A percentile compares a stretch with the other conserved stretches of the same genome.
phyloP scores from a whole-genome alignment of 2,797 vertebrate species.

The Macroramphosus scolopax region DNA sequence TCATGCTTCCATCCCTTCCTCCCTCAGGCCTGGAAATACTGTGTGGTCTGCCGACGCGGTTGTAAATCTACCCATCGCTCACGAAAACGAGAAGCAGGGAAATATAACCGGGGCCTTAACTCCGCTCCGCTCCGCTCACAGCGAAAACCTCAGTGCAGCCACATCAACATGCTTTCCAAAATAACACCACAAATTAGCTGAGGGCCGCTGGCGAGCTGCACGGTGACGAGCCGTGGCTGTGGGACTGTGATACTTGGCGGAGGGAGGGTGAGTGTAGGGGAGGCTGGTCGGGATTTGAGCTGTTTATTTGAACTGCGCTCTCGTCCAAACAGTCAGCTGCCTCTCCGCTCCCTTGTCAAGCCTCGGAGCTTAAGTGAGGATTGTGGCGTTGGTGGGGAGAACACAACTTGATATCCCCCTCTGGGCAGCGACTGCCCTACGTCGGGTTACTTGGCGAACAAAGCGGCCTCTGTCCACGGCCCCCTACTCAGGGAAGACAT shows the following conservation, averaged over 20 bases:
- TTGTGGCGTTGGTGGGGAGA: slow-evolving; percentile 63
- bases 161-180: slow-evolving; percentile 64
- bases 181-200: slow-evolving; percentile 66
- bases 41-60: slow-evolving; percentile 56
- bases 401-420: slow-evolving; percentile 77
- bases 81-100: slow-evolving; percentile 30
- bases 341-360: slow-evolving; percentile 75
- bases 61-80: slow-evolving; percentile 45
- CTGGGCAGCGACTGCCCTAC: slow-evolving; percentile 62
- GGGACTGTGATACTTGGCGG: slow-evolving; percentile 55
- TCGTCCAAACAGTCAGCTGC: slow-evolving; percentile 81
- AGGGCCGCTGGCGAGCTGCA: slow-evolving; percentile 53
- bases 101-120: too few relatives aligned
- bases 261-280: slow-evolving; percentile 49
- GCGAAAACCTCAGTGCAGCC: slow-evolving; percentile 44
- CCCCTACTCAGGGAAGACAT: slow-evolving; percentile 68
- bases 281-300: slow-evolving; percentile 64
- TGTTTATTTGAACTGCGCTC: slow-evolving; percentile 81
- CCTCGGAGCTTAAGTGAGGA: slow-evolving; percentile 65
- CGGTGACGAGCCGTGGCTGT: slow-evolving; percentile 61
- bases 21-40: slow-evolving; percentile 24
- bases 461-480: slow-evolving; percentile 77
- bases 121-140: too few relatives aligned
- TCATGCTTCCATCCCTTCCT: slow-evolving; percentile 29
- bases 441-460: slow-evolving; percentile 81